Base-by-base conservation (phyloP, 2,113 vertebrate species). In the Alouatta palliata region DNA sequence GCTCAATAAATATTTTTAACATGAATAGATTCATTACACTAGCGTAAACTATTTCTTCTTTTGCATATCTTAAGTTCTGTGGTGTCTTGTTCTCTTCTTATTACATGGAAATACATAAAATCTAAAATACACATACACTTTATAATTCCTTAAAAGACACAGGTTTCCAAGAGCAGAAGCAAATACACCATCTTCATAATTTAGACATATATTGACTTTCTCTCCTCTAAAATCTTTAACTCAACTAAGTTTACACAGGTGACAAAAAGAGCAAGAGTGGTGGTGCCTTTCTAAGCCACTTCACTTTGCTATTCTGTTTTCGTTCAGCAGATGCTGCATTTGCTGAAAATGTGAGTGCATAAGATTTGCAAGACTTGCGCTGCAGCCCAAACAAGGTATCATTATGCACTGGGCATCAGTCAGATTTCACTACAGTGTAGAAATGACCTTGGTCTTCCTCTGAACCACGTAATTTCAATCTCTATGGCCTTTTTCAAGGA, bases 361-460 rank as follows among this genome's bases (percentile, higher is more conserved):
- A 3, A 68, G 14, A 56, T 14, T 77, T n/a, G 32, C 66, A n/a
- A n/a, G 66, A 68, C 32, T 68, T 68, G 66, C 52, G 0, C 70
- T 5, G n/a, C 2, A n/a, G 30, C 49, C 40, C 52, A 92, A 54
- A 17, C 3, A 37, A 81, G 80, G 20, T 45, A 37, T 81, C 54
- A 30, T 23, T 9, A 40, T 8, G 16, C 20, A 25, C 8, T 20
- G 14, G n/a, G 76, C 92, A 84, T 81, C 45, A 7, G 20, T 79
- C 56, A 27, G 82, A 40, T 89, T 91, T 71, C 47, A 82, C 52
- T 32, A 61, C 3, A 5, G 81, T 37, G 13, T 19, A 80, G 58
- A 94, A 64, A 89, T 75, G 47, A 47, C 84, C 73, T 92, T 95
- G 45, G 32, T 56, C 45, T 92, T 97, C 83, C 90, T 45, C 52